phyloP scores from a whole-genome alignment of 2,888 invertebrate species.

The Xylota sylvarum region DNA sequence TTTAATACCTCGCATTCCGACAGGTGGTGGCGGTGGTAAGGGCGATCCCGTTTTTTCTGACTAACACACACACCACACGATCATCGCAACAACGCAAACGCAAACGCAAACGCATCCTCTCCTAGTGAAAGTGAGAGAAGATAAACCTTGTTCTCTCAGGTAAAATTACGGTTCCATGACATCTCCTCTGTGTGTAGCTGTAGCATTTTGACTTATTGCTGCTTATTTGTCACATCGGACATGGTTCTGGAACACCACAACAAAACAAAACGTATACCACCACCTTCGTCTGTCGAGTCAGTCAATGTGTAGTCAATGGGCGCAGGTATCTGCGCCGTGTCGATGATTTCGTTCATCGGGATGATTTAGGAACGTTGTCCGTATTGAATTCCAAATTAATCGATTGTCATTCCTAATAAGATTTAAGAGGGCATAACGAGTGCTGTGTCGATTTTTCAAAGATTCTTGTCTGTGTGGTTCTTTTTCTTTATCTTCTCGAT shows the following conservation, averaged over 20 bases:
- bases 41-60: constrained; percentile 56
- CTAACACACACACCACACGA: constrained; percentile 43
- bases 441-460: constrained; percentile 79
- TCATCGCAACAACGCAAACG: constrained; percentile 5
- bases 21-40: constrained; percentile 61
- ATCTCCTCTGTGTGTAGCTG: constrained; percentile 19
- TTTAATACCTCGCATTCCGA: constrained; percentile 66
- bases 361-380: constrained; percentile 77
- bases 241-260: constrained; percentile 79
- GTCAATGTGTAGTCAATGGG: constrained; percentile 60
- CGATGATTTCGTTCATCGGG: constrained; percentile 58
- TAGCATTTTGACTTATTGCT: constrained; percentile 81
- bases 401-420: constrained; percentile 82
- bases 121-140: constrained; percentile 74
- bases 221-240: constrained; percentile 84
- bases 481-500: constrained; percentile 64
- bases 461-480: constrained; percentile 64
- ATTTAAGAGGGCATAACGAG: constrained; percentile 80
- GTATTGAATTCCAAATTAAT: constrained; percentile 82
- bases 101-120: not conserved
- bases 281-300: not conserved
- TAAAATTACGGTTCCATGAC: constrained; percentile 64
- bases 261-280: constrained; percentile 45
- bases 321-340: constrained; percentile 45
- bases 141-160: constrained; percentile 65